Evolutionary conservation across 1,140 invertebrate genomes (phyloP), one percentile per base, ranked within the genome.

Genomic region (Mycetomoellerius zeteki): DNA sequence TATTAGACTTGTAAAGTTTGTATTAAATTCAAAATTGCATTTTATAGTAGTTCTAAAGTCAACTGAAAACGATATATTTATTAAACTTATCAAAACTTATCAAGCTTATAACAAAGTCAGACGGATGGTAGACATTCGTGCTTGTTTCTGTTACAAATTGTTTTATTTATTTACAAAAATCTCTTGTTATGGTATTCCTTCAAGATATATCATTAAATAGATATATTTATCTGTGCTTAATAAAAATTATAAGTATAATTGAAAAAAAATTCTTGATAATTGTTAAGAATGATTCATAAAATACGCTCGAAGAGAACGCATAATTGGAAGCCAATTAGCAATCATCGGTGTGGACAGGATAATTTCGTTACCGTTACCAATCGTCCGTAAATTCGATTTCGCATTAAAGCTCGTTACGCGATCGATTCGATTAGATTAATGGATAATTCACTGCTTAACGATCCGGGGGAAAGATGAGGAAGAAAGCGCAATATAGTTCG

Each of bases 341-440:
- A 82, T 88, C 89, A 91, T 92, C 84, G 82, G 76, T 50, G 71
- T 72, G 85, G 86, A 89, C 86, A 82, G 75, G 89, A 90, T 92
- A 92, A 92, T 90, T 89, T 90, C 88, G 89, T 77, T 91, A 92
- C 91, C 93, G 93, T 93, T 93, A 92, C 87, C 89, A 89, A 93
- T 93, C 85, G 89, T 78, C 89, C 84, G 89, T 91, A 92, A 92
- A 92, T 91, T 91, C 92, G 90, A 90, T 92, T 93, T 92, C 88
- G 85, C 89, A 92, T 93, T 90, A 89, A 90, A 78, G 86, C 91
- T 93, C 89, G 91, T 93, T 93, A 92, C 88, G 43, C 91, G 93
- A 92, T 93, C 89, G 90, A 90, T 92, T 90, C 92, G 92, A 92
- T 93, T 92, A 92, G 91, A 92, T 92, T 91, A 89, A 88, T 88